Evolutionary conservation across 2,113 vertebrate genomes (phyloP).

Genomic region (Otus sunia): DNA sequence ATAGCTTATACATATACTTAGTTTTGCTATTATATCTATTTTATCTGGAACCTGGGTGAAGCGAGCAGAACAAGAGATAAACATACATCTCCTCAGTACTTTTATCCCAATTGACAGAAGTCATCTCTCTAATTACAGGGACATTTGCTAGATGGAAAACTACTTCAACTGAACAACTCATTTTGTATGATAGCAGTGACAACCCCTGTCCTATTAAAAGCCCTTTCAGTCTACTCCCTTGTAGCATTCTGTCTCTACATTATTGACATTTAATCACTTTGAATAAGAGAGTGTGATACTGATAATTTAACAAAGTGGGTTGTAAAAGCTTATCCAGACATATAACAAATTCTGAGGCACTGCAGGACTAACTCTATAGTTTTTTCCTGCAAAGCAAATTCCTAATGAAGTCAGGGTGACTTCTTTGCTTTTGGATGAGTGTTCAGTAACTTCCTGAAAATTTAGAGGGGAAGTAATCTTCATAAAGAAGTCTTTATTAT

Average conservation of each 20-base stretch:
- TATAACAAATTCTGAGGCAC: not conserved
- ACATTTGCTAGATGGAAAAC: not conserved
- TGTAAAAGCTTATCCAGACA: not conserved
- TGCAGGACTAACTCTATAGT: not conserved
- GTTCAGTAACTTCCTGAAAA: not conserved
- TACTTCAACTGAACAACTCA: not conserved
- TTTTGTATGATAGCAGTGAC: not conserved
- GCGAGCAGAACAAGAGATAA: not conserved
- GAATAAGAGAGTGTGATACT: not conserved
- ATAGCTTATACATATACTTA: not conserved
- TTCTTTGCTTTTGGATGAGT: not conserved
- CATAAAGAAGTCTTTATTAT: not conserved
- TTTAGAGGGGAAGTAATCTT: not conserved
- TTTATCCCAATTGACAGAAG: not conserved
- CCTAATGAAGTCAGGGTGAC: not conserved
- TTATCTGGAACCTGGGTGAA: not conserved
- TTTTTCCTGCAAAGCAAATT: not conserved
- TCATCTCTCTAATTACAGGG: not conserved
- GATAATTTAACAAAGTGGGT: not conserved
- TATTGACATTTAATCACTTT: slow-evolving; percentile 6
- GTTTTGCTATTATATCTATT: not conserved
- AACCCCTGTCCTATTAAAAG: not conserved
- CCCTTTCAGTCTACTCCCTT: not conserved
- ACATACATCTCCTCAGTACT: not conserved
- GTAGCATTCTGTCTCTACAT: not conserved